Evolutionary conservation across 2,797 vertebrate genomes (phyloP).

Genomic region (Crenichthys baileyi): DNA sequence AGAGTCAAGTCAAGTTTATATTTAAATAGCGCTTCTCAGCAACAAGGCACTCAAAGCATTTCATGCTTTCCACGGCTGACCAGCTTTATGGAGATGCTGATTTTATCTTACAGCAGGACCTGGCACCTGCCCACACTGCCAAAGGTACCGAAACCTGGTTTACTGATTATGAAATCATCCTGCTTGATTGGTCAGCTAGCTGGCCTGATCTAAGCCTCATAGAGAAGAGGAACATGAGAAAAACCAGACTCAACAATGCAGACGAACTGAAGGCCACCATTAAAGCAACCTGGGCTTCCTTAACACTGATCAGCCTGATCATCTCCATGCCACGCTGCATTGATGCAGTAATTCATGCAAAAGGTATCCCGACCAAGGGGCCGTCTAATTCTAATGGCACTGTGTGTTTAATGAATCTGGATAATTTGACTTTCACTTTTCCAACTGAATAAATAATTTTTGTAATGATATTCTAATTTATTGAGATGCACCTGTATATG

Average conservation of each 20-base stretch:
- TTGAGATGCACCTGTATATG: background rate
- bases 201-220: no score
- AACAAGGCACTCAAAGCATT: no score
- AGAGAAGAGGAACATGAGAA: background rate
- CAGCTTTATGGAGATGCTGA: background rate
- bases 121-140: no score
- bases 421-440: background rate
- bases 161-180: background rate
- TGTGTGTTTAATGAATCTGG: background rate
- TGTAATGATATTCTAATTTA: background rate
- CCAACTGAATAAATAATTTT: background rate
- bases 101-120: no score
- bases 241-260: background rate
- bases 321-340: background rate
- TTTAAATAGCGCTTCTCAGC: no score
- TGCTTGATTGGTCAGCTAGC: background rate
- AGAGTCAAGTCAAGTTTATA: no score
- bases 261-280: background rate
- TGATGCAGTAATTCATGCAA: background rate
- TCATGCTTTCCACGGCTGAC: background rate
- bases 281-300: no score
- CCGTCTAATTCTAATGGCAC: no score
- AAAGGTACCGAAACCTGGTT: background rate
- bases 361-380: background rate
- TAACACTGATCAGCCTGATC: background rate